These are phyloP conservation scores for Zygothrica quintamaculata DNA, from an alignment of 2,888 invertebrate species.

Conservation along the genomic window DNA sequence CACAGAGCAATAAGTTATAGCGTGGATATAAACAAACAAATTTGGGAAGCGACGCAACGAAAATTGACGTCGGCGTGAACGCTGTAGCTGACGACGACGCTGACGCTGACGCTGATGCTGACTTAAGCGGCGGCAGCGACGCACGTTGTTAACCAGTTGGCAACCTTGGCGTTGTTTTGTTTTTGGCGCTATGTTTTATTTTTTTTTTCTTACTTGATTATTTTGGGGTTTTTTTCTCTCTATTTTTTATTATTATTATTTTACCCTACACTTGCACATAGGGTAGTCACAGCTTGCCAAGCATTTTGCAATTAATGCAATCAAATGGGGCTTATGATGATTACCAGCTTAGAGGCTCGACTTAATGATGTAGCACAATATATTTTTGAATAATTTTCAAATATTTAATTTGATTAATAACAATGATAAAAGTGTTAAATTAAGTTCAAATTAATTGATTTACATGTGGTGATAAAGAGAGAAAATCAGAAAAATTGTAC, in stretches of 20 bases:
- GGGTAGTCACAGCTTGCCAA: constrained; percentile 34
- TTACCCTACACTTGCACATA: constrained; percentile 38
- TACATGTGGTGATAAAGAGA: too few relatives aligned
- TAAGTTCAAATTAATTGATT: too few relatives aligned
- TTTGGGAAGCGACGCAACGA: constrained; percentile 57
- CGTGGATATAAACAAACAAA: constrained; percentile 52
- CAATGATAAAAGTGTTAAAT: too few relatives aligned
- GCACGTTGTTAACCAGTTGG: constrained; percentile 70
- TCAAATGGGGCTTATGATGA: not conserved
- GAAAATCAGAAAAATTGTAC: too few relatives aligned
- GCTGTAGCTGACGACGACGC: constrained; percentile 14
- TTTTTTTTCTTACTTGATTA: constrained; percentile 34
- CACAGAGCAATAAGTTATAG: constrained; percentile 45
- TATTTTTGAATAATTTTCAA: not conserved
- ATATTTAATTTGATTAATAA: too few relatives aligned
- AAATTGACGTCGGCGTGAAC: constrained; percentile 56
- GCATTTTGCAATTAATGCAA: constrained; percentile 10
- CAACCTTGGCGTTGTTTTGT: constrained; percentile 66
- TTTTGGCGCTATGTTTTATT: constrained; percentile 63
- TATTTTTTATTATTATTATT: constrained; percentile 15
- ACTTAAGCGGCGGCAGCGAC: constrained; percentile 29
- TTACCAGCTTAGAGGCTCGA: too few relatives aligned
- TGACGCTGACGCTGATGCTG: constrained; percentile 16
- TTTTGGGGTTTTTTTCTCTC: constrained; percentile 50
- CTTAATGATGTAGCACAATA: too few relatives aligned